Percentiles rank a stretch among this genome's conserved stretches.
Evolutionary conservation across 2,113 vertebrate species (phyloP).

Genomic region (Herpetotheres cachinnans): DNA sequence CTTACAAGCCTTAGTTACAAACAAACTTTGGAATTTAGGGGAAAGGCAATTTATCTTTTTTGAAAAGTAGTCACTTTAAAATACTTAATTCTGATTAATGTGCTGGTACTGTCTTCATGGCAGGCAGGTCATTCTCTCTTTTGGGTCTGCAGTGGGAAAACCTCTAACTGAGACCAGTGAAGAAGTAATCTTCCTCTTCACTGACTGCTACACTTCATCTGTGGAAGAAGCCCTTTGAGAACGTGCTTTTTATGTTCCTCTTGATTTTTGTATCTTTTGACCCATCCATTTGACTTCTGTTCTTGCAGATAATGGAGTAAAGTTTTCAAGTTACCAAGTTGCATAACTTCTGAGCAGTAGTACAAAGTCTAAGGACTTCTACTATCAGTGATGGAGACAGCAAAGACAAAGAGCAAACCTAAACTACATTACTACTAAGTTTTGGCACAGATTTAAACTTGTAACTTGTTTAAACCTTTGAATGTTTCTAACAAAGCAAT

Average conservation of each 20-base stretch:
- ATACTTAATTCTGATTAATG: neutral
- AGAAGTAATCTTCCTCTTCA: neutral
- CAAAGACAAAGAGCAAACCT: neutral
- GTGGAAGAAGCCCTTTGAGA: neutral
- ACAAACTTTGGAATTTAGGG: neutral
- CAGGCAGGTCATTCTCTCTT: neutral
- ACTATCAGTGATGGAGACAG: rapidly evolving
- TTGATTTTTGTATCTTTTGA: neutral
- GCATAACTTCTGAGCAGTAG: neutral
- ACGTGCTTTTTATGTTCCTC: neutral
- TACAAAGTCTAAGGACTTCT: neutral
- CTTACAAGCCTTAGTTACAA: neutral
- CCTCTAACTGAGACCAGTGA: neutral
- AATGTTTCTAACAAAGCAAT: neutral
- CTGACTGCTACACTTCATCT: neutral
- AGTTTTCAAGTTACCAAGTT: neutral
- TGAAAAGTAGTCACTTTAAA: neutral
- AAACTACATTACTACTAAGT: neutral
- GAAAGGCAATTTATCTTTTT: neutral
- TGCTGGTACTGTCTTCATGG: neutral
- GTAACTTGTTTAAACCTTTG: neutral
- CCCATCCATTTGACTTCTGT: neutral
- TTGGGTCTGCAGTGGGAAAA: neutral
- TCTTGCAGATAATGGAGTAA: neutral
- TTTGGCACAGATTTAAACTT: neutral